Percentiles rank a stretch among this genome's conserved stretches.
Conservation (phyloP, 2,113 vertebrate genomes). For the Leptocoma aspasia region DNA sequence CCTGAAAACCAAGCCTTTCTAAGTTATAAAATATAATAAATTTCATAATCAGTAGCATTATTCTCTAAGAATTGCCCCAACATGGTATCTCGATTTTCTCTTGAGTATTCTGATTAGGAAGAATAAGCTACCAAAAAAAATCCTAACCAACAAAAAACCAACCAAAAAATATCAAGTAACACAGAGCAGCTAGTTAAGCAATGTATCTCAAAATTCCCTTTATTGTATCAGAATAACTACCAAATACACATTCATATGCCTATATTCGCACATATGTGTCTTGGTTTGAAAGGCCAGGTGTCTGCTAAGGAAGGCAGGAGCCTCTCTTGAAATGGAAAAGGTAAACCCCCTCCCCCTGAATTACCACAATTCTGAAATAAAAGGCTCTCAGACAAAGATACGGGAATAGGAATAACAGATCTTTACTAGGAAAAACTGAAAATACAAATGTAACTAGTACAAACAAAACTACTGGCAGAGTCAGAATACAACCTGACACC, state of each 20-base stretch:
- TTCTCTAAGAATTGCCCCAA: not conserved
- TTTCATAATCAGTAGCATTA: not conserved
- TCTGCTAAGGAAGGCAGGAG: no score
- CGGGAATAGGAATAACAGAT: no score
- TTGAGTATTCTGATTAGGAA: not conserved
- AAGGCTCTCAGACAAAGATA: no score
- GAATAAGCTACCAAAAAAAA: not conserved
- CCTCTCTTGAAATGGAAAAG: no score
- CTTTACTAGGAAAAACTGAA: no score
- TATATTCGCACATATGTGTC: rapidly evolving
- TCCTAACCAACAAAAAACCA: not conserved
- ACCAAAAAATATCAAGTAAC: not conserved
- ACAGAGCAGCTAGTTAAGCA: not conserved
- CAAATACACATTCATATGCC: not conserved
- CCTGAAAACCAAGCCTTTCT: not conserved
- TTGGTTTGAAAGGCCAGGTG: no score
- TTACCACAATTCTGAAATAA: no score
- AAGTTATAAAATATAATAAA: not conserved
- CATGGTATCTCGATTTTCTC: not conserved
- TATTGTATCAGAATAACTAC: not conserved
- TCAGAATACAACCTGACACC: no score
- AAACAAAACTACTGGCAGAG: no score
- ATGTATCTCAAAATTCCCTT: not conserved
- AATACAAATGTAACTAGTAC: no score
- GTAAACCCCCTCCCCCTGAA: no score